Base-by-base conservation (phyloP, 2,113 vertebrate genomes). In the Accipiter virgatus region DNA sequence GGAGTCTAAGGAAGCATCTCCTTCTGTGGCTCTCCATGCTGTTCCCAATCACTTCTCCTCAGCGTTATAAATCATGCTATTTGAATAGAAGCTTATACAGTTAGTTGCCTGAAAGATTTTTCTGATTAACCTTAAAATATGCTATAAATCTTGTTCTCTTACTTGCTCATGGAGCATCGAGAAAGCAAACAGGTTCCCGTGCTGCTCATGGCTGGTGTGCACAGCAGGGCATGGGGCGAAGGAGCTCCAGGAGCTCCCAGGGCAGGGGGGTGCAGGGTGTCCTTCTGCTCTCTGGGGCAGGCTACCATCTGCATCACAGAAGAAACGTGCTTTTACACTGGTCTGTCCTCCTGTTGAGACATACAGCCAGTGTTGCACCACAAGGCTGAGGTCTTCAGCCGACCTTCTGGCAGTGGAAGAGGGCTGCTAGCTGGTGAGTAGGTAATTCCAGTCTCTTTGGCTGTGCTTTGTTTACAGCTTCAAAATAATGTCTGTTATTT, bases 81-180 rank as follows among this genome's bases (percentile, higher is more conserved):
- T 84, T 82, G 71, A 94, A 96, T 47, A 87, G 95, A 56, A 88
- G 81, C 83, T 94, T 91, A 87, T 93, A 71, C 82, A 96, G 59
- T 91, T 91, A 95, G 94, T 88, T 96, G 97, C 94, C 95, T 95
- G 88, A 74, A 95, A 96, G 91, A 95, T 97, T 96, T 96, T 93
- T 79, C 92, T 97, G 95, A 96, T 97, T 95, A 96, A 95, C 95
- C 97, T 96, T 95, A 97, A 95, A 96, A 95, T 96, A 87, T 32
- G 77, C 95, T 23, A 79, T 96, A 97, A 96, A 97, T 97, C 94
- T 93, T 92, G 5, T 56, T 95, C 68, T 79, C 21, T 27, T 52
- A 13, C 67, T 91, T 50, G 23, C 67, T 86, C 4, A 0, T 1
- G 19, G 86, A 86, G 36, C 52, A 38, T 4, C 3, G 2, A 56